Evolutionary conservation across 2,113 vertebrate species (phyloP).

Genomic region (Cheilinus undulatus): DNA sequence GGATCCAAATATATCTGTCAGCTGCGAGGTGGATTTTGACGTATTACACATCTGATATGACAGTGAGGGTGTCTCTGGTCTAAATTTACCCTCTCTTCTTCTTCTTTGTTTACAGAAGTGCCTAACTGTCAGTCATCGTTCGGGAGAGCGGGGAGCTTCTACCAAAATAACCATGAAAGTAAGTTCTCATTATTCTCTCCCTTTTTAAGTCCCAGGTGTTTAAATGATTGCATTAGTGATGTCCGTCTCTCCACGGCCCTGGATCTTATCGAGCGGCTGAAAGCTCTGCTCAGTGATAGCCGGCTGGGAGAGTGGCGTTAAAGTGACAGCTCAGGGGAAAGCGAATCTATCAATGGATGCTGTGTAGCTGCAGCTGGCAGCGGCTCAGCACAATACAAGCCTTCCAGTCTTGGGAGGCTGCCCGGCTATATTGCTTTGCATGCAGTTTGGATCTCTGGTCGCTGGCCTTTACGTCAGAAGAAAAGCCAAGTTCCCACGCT

Average conservation of each 20-base stretch:
- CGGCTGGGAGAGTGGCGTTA: conserved; percentile 1
- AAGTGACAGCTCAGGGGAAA: conserved; percentile 26
- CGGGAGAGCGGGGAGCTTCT: conserved; percentile 88
- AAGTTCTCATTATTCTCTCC: conserved; percentile 62
- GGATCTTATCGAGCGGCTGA: conserved; percentile 6
- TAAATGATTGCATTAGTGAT: background rate
- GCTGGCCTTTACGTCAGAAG: background rate
- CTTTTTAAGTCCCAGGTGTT: conserved; percentile 1
- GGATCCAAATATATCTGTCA: conserved; percentile 42
- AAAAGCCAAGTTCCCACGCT: conserved; percentile 25
- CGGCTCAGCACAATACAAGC: conserved; percentile 1
- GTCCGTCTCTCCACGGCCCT: conserved; percentile 1
- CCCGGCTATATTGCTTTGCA: conserved; percentile 24
- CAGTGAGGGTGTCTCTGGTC: conserved; percentile 35
- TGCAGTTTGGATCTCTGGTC: conserved; percentile 29
- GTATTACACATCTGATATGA: conserved; percentile 37
- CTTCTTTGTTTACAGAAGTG: conserved; percentile 89
- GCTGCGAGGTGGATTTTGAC: conserved; percentile 35
- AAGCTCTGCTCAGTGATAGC: background rate
- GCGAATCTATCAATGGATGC: conserved; percentile 9
- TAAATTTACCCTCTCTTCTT: conserved; percentile 32
- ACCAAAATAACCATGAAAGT: conserved; percentile 92
- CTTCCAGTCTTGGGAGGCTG: conserved; percentile 29
- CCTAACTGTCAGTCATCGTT: conserved; percentile 96
- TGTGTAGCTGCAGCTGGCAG: conserved; percentile 13